Evolutionary conservation across 2,888 invertebrate species (phyloP), one percentile per base, ranked within the genome.

Genomic region (Metacarcinus magister): DNA sequence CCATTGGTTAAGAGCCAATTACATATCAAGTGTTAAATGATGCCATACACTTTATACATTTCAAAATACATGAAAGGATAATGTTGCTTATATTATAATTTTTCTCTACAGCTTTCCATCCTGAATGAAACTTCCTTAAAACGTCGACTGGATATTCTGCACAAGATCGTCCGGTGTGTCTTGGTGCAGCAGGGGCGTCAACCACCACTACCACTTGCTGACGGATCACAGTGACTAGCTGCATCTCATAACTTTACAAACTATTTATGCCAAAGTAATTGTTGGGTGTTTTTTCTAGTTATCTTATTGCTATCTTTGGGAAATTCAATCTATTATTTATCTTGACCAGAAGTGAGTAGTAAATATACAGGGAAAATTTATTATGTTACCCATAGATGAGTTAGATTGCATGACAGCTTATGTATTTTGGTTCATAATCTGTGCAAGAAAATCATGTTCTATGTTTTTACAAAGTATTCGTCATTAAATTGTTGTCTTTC

Each of bases 141-240:
- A 23, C 96, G 96, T 16, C 92, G 96, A 4, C 67, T 96, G 43
- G 95, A 96, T 54, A 89, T 96, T n/a, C 92, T 94, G 8, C 96
- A 89, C 28, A 92, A 93, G 87, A 96, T 96, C 60, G 87, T 96
- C 0, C 92, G 67, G 3, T 95, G 95, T 46, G 95, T 96, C 44
- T 93, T 96, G 89, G 82, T 89, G 8, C 96, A 96, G 60, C 96
- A 95, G 60, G n/a, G n/a, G n/a, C n/a, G n/a, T n/a, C 93, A 60
- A 4, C 28, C 92, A 3, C 19, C 75, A n/a, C 94, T 89, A 48
- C 75, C 67, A 13, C 87, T 48, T 16, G 32, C 96, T 10, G 96
- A 16, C 0, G 75, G 39, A 16, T 39, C 94, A n/a, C 96, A 94
- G 96, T 96, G 96, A 96, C 96, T 96, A 95, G 89, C n/a, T 16